A percentile compares a stretch with the other conserved stretches of the same genome.
Conservation (phyloP, 2,113 vertebrate genomes). For the Oenanthe melanoleuca region DNA sequence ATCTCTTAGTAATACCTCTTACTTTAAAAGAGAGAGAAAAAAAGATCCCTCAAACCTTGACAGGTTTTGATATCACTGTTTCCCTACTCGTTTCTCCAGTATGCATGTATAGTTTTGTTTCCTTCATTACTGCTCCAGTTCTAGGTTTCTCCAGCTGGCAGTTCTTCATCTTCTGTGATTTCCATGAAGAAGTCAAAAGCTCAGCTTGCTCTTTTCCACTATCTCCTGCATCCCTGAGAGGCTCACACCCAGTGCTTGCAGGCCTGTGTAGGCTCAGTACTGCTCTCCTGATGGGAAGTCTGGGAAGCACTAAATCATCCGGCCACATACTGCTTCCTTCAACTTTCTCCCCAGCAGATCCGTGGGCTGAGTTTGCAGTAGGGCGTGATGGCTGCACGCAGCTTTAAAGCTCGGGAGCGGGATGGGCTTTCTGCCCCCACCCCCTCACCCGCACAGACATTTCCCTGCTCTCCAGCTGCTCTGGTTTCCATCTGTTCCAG, state of each 20-base stretch:
- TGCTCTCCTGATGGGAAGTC: background rate
- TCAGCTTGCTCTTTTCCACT: background rate
- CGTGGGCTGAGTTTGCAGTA: background rate
- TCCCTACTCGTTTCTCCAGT: background rate
- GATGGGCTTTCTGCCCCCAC: constrained; percentile 36
- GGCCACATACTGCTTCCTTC: background rate
- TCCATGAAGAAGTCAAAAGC: background rate
- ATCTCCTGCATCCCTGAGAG: background rate
- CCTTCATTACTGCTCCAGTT: background rate
- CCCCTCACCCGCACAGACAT: constrained; percentile 8
- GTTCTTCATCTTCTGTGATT: background rate
- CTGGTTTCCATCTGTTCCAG: constrained; percentile 65
- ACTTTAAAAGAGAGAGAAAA: background rate
- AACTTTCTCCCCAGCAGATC: background rate
- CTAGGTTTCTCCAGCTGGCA: background rate
- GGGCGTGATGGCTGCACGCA: background rate
- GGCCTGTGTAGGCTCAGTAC: background rate
- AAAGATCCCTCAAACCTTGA: background rate
- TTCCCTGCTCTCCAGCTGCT: constrained; percentile 68
- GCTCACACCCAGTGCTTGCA: background rate
- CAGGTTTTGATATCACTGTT: background rate
- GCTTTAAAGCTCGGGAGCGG: background rate
- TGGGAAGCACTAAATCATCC: background rate
- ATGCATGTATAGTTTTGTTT: background rate
- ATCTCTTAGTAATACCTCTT: background rate